Evolutionary conservation across 2,888 invertebrate species (phyloP).

Genomic region (Tachina lurida): DNA sequence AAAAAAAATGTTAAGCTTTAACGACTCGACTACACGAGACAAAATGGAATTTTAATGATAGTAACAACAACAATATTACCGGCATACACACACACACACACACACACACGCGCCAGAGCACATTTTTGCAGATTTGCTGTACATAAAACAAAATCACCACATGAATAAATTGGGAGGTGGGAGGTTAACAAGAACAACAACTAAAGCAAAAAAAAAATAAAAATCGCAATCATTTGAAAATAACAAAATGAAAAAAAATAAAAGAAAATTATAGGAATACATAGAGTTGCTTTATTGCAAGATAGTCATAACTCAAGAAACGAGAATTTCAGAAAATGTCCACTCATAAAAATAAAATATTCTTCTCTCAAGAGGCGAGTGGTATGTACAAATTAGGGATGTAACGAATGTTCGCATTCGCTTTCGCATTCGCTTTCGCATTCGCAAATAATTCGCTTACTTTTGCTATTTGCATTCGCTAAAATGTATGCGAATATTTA

Average conservation of each 20-base stretch:
- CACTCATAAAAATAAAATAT: too few species aligned
- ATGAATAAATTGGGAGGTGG: slow-evolving; percentile 35
- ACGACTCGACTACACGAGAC: slow-evolving; percentile 70
- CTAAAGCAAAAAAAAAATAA: slow-evolving; percentile 13
- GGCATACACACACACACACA: slow-evolving; percentile 36
- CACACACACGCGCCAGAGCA: background rate
- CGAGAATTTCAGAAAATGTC: too few species aligned
- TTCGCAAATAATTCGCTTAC: too few species aligned
- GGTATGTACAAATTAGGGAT: too few species aligned
- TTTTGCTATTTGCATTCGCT: too few species aligned
- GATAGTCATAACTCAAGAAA: too few species aligned
- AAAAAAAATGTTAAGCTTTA: slow-evolving; percentile 46
- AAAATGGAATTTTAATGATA: slow-evolving; percentile 78
- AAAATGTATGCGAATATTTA: too few species aligned
- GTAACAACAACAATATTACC: slow-evolving; percentile 63
- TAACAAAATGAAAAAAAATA: slow-evolving; percentile 29
- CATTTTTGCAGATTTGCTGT: background rate
- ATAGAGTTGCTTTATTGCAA: background rate
- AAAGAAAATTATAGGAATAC: slow-evolving; percentile 6
- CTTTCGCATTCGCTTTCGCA: too few species aligned
- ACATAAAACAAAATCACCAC: slow-evolving; percentile 2
- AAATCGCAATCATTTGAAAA: slow-evolving; percentile 50
- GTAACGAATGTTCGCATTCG: too few species aligned
- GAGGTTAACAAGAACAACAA: slow-evolving; percentile 67
- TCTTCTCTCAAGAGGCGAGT: too few species aligned